Evolutionary conservation across 2,113 vertebrate genomes (phyloP).

Genomic region (Dipodomys spectabilis): DNA sequence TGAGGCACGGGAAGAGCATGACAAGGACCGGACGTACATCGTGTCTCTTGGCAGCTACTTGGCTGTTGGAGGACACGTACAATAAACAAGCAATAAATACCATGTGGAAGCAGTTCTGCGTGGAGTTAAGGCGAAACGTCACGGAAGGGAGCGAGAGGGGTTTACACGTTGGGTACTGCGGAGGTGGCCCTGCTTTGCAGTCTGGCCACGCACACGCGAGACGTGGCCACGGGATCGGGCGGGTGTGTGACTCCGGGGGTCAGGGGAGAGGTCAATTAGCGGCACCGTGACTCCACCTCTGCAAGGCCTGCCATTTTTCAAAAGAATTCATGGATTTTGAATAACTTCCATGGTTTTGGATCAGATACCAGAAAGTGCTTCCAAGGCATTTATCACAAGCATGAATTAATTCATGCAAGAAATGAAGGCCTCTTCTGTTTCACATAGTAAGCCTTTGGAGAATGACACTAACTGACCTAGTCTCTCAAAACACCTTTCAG

Average conservation of each 20-base stretch:
- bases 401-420: constrained; percentile 68
- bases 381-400: constrained; percentile 55
- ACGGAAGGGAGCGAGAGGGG: background rate
- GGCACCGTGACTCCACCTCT: background rate
- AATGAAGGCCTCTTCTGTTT: constrained; percentile 65
- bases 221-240: background rate
- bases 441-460: constrained; percentile 25
- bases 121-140: background rate
- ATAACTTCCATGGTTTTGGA: constrained; percentile 23
- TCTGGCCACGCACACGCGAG: background rate
- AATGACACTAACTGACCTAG: background rate
- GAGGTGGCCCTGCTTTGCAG: background rate
- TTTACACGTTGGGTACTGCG: background rate
- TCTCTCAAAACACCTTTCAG: background rate
- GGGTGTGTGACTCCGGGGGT: background rate
- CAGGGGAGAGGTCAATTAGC: background rate
- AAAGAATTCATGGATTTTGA: constrained; percentile 29
- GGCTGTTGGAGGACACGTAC: rapidly evolving
- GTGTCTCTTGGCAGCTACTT: too few relatives aligned
- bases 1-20: background rate
- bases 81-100: background rate
- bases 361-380: constrained; percentile 44
- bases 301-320: background rate
- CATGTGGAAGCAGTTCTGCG: background rate
- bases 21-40: background rate